Conservation (phyloP, 1,140 invertebrate species). For the Steinernema feltiae region DNA sequence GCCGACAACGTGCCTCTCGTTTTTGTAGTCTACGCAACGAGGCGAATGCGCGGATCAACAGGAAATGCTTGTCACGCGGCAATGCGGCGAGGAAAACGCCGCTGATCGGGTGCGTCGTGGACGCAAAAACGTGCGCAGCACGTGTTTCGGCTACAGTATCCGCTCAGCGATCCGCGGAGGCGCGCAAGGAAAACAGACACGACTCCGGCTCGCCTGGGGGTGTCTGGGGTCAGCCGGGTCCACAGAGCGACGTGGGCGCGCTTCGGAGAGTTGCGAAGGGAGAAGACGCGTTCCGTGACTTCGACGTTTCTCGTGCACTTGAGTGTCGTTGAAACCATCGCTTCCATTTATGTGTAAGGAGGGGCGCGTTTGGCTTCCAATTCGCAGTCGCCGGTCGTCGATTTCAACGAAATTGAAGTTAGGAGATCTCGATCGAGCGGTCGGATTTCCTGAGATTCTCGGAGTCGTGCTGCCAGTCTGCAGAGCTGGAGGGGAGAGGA, state of each 20-base stretch:
- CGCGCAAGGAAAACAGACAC: neutral
- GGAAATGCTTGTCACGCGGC: no score
- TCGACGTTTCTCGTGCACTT: neutral
- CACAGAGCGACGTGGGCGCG: neutral
- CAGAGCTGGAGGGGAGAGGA: neutral
- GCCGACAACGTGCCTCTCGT: no score
- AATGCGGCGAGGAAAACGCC: neutral
- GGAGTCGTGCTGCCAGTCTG: neutral
- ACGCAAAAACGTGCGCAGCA: neutral
- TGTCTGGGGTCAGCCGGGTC: neutral
- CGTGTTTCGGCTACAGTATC: neutral
- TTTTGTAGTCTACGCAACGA: no score
- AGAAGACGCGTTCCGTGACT: neutral
- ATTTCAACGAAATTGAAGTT: neutral
- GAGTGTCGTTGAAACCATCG: neutral
- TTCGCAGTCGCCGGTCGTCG: no score
- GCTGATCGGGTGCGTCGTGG: no score
- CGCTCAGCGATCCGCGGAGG: neutral
- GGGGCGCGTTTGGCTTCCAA: no score
- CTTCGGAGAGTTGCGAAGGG: no score
- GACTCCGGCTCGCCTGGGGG: neutral
- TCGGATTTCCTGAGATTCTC: neutral
- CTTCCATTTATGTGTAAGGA: neutral
- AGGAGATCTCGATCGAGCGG: neutral
- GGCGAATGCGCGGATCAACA: no score